Percentiles rank a stretch among this genome's conserved stretches.
Conservation (phyloP, 2,797 vertebrate species). For the Sternarchorhynchus goeldii region DNA sequence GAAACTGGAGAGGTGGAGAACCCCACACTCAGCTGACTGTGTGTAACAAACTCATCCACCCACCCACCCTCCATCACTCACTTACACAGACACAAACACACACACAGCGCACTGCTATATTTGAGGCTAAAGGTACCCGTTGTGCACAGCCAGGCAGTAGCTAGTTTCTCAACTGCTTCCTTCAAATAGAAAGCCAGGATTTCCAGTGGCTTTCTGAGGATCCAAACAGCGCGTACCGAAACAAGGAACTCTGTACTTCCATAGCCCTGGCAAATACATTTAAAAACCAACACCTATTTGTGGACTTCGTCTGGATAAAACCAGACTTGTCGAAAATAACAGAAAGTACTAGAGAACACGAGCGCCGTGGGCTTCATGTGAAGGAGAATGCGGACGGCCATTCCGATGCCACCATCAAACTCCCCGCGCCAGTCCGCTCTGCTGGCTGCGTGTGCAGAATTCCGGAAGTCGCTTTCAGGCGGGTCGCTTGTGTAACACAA, state of each 20-base stretch:
- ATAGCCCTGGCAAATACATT: not conserved
- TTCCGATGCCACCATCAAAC: constrained; percentile 29
- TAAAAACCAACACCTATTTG: not conserved
- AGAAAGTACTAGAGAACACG: constrained; percentile 16
- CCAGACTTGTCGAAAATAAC: too few species aligned
- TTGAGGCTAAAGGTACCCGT: constrained; percentile 55
- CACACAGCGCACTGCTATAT: constrained; percentile 21
- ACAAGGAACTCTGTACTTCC: constrained; percentile 28
- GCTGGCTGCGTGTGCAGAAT: constrained; percentile 32
- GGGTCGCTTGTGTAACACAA: constrained; percentile 44
- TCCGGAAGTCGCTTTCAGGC: constrained; percentile 40
- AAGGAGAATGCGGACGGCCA: constrained; percentile 40
- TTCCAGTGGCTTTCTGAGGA: constrained; percentile 13
- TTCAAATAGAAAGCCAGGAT: not conserved
- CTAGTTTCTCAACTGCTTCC: constrained; percentile 13
- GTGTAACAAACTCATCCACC: not conserved
- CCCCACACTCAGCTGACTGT: constrained; percentile 44
- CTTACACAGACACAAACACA: constrained; percentile 31
- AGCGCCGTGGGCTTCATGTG: constrained; percentile 23
- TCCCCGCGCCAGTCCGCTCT: not conserved
- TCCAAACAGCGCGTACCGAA: constrained; percentile 13
- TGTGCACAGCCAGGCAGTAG: constrained; percentile 24
- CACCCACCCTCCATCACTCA: constrained; percentile 14
- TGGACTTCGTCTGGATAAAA: not conserved
- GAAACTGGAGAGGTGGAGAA: constrained; percentile 45